Base-by-base conservation (phyloP, 2,888 invertebrate genomes). In the Dugesia japonica region DNA sequence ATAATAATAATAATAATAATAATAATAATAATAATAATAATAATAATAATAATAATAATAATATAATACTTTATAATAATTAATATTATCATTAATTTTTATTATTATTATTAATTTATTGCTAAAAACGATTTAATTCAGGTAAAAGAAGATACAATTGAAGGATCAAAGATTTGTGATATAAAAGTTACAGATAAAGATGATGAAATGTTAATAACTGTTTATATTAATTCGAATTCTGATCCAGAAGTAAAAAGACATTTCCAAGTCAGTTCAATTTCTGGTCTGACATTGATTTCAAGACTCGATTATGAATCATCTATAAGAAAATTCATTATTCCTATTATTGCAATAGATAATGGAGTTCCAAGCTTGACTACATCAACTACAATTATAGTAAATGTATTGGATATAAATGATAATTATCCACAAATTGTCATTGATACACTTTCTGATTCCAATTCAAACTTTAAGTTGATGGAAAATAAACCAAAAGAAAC, bases 301-400 rank as follows among this genome's bases (percentile, higher is more conserved):
- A 9, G 38, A 13, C 38, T 38, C 17, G 38, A 38, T 38, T 38
- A 13, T 17, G 38, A 38, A 38, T 38, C 38, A 9, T 38, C 38
- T 9, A 38, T 38, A 13, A 9, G 38, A 38, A 38, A 38, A 17
- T 38, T 38, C 38, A 38, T 9, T 38, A 38, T 38, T 17, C 74
- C 74, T 28, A 74, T 76, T 20, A 76, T 73, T 28, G 76, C 76
- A 73, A 76, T 71, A 15, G 76, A 76, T 27, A 75, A 75, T 31
- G 76, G 76, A 15, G 28, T 76, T 23, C 76, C 76, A 20, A 26
- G 72, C n/a, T 27, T 76, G 1, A 76, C 76, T 1, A 71, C 73
- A 23, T 73, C 76, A 1, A 17, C 76, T 0, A 76, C 76, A 0
- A 23, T 76, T 17, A 76, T 73, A 20, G 75, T 76, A 15, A 27